A percentile compares a stretch with the other conserved stretches of the same genome.
These are phyloP conservation scores for Coelopa frigida DNA, from an alignment of 1,140 invertebrate genomes.

Conservation along the genomic window DNA sequence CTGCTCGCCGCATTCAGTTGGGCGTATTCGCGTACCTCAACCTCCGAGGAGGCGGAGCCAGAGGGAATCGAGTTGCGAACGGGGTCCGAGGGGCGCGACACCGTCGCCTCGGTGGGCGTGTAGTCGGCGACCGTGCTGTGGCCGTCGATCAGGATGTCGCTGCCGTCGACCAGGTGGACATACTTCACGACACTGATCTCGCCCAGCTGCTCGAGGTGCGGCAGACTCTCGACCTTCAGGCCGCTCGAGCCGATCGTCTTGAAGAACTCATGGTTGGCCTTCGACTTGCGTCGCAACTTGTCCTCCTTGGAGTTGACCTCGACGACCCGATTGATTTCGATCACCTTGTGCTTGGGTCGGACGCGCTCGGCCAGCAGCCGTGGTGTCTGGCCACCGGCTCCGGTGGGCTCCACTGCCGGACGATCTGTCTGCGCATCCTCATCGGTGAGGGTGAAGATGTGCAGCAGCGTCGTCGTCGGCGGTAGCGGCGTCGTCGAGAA, in stretches of 20 bases:
- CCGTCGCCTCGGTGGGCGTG: slow-evolving; percentile 30
- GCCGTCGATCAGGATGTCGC: slow-evolving; percentile 37
- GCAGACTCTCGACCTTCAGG: slow-evolving; percentile 50
- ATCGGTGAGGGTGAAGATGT: slow-evolving; percentile 47
- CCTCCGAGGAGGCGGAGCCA: slow-evolving; percentile 5
- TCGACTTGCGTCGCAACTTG: slow-evolving; percentile 51
- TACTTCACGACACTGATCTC: slow-evolving; percentile 58
- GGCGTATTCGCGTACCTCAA: not conserved
- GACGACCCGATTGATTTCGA: slow-evolving; percentile 58
- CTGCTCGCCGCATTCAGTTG: too few species aligned
- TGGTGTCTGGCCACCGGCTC: not conserved
- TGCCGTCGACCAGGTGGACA: slow-evolving; percentile 52
- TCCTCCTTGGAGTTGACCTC: slow-evolving; percentile 56
- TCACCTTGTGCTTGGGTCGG: slow-evolving; percentile 50
- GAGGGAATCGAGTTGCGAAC: slow-evolving; percentile 26
- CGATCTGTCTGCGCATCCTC: slow-evolving; percentile 18
- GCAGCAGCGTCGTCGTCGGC: slow-evolving; percentile 47
- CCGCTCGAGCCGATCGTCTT: slow-evolving; percentile 42
- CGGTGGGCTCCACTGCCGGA: slow-evolving; percentile 2
- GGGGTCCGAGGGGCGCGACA: slow-evolving; percentile 15
- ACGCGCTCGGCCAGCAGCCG: slow-evolving; percentile 8
- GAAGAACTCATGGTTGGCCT: slow-evolving; percentile 49
- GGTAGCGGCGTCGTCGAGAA: slow-evolving; percentile 34
- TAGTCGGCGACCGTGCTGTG: slow-evolving; percentile 41
- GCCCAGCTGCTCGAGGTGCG: slow-evolving; percentile 55